A percentile compares a stretch with the other conserved stretches of the same genome.
Evolutionary conservation across 2,888 invertebrate genomes (phyloP).

Genomic region (Spialia ferax): DNA sequence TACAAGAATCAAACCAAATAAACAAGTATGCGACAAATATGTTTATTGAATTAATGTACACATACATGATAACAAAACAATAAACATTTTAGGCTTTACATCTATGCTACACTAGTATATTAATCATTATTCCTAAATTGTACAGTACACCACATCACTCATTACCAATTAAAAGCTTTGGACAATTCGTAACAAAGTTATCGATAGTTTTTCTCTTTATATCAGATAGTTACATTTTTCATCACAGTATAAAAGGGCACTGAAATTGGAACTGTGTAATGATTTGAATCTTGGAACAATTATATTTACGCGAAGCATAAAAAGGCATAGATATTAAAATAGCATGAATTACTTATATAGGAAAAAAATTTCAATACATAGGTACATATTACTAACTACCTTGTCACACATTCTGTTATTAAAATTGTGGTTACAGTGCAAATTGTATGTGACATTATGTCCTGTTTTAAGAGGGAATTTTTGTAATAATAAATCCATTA

Average conservation of each 20-base stretch:
- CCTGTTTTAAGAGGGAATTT: no score
- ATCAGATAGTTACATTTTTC: slow-evolving; percentile 45
- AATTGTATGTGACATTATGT: no score
- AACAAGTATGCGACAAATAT: slow-evolving; percentile 56
- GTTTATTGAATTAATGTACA: slow-evolving; percentile 56
- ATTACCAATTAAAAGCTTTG: slow-evolving; percentile 56
- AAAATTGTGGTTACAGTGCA: no score
- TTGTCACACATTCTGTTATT: no score
- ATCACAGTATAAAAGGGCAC: slow-evolving; percentile 48
- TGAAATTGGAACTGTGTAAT: slow-evolving; percentile 30
- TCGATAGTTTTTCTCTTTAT: slow-evolving; percentile 46
- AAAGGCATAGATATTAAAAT: slow-evolving; percentile 21
- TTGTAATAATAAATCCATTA: no score
- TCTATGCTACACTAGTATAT: slow-evolving; percentile 49
- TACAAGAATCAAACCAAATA: background rate
- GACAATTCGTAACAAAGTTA: slow-evolving; percentile 48
- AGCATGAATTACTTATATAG: no score
- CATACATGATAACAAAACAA: slow-evolving; percentile 50
- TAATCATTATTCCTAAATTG: slow-evolving; percentile 40
- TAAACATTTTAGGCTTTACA: slow-evolving; percentile 46
- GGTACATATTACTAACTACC: no score
- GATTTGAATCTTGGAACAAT: background rate
- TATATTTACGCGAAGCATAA: slow-evolving; percentile 20
- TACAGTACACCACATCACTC: slow-evolving; percentile 43
- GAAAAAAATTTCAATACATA: no score